Percentiles rank a stretch among this genome's conserved stretches.
phyloP scores from a whole-genome alignment of 2,888 invertebrate genomes.

The Trisateles emortualis region DNA sequence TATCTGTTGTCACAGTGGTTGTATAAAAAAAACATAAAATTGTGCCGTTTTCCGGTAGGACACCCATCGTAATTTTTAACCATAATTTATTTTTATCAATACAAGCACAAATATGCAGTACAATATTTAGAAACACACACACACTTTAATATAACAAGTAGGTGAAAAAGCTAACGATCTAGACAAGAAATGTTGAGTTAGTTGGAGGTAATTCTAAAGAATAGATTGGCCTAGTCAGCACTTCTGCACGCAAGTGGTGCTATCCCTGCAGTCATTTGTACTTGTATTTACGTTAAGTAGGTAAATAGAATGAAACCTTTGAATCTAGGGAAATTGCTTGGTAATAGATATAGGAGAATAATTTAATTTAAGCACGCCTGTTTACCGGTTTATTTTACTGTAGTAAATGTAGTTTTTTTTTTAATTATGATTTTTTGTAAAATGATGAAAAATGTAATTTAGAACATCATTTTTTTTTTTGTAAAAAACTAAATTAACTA shows the following conservation, averaged over 20 bases:
- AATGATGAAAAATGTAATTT: too few relatives aligned
- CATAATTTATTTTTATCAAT: too few relatives aligned
- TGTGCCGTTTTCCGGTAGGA: too few relatives aligned
- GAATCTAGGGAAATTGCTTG: slow-evolving; percentile 17
- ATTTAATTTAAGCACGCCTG: slow-evolving; percentile 15
- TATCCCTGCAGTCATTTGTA: slow-evolving; percentile 43
- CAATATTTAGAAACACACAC: too few relatives aligned
- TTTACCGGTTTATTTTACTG: background rate
- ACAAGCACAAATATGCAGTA: too few relatives aligned
- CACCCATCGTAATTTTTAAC: too few relatives aligned
- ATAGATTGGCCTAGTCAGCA: slow-evolving; percentile 7
- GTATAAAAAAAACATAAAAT: too few relatives aligned
- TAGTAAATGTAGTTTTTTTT: background rate
- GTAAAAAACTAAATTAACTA: too few relatives aligned
- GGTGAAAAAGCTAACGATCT: background rate
- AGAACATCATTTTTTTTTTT: too few relatives aligned
- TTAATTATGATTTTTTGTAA: too few relatives aligned
- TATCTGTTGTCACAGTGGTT: too few relatives aligned
- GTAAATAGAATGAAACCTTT: slow-evolving; percentile 39
- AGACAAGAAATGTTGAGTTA: slow-evolving; percentile 10
- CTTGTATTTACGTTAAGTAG: slow-evolving; percentile 25
- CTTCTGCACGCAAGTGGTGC: slow-evolving; percentile 39
- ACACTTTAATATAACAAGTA: too few relatives aligned
- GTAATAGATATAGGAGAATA: slow-evolving; percentile 16
- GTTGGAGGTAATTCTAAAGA: slow-evolving; percentile 25